Base-by-base conservation (phyloP, 37 sponge, comb jelly and placozoan genomes). In the Eunapius fragilis region DNA sequence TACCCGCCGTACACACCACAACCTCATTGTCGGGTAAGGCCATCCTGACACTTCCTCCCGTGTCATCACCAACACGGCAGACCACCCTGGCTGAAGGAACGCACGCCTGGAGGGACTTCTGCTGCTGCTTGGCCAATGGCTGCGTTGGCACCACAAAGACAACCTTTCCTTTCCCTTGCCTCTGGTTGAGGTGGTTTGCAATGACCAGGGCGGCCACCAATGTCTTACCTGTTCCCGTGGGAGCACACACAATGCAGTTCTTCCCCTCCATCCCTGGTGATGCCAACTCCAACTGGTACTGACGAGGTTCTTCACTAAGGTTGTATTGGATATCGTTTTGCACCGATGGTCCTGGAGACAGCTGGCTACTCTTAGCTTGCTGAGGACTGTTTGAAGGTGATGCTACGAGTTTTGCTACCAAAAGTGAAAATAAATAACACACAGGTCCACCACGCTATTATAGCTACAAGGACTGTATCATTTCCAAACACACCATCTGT, bases 191-290 rank as follows among this genome's bases (percentile, higher is more conserved):
- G 30, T 91, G 92, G 34, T 91, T 37, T 13, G 80, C 74, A 31
- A 91, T 83, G 23, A 91, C 58, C 10, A 87, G 38, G 19, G 84
- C 88, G 35, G 88, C 84, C 1, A 91, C 88, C 6, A 87, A 74
- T 0, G 92, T 91, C 58, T 91, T 91, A 23, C 92, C 92, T 41
- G 80, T 86, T 28, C 92, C 92, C 34, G 88, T 91, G 25, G 92
- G 92, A 67, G 92, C 92, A 30, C 75, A 49, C 13, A 87, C 10
- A 32, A 91, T 87, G 80, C 84, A 91, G 69, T 87, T 91, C 76
- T 79, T 38, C 30, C 92, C 88, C n/a, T 80, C 32, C 67, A 87
- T 68, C 33, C 92, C 92, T 24, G 88, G 92, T 58, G 71, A 23
- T 32, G 92, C 92, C 35, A 91, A 74, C 67, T 91, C 92, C 47